Base-by-base conservation (phyloP, 2,113 vertebrate species). In the Lepidothrix coronata region DNA sequence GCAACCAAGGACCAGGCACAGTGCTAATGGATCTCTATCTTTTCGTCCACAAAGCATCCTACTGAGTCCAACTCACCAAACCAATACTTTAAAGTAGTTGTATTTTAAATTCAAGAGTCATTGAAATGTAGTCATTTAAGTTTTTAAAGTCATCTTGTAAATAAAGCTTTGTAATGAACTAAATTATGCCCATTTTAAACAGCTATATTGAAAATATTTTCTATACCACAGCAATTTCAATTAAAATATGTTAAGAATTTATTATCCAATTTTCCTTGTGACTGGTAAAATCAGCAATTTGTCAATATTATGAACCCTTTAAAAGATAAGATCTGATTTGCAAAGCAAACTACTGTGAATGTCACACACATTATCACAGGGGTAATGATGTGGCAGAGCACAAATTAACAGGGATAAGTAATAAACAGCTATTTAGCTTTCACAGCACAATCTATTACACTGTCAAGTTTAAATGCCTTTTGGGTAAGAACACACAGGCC, bases 361-460 rank as follows among this genome's bases (percentile, higher is more conserved):
- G 46, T 55, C 71, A 65, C 2, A 18, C 92, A 63, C 86, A 31
- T 94, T 95, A 59, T 66, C 83, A 77, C 83, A 39, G 0, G 76
- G 41, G 72, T 89, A 93, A 95, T 25, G 92, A 95, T 63, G 92
- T 91, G 91, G 79, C 83, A 91, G 48, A 74, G 83, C 8, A 9
- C 85, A 92, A 92, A 88, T 95, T 88, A 95, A 55, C 55, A 77
- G 72, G 85, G 55, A 67, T 84, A 92, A 95, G 91, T 74, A 92
- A 93, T 95, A 95, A 97, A 95, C 88, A 94, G 86, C 88, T 80
- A 54, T 91, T 96, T 66, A 91, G 77, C 88, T 71, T 77, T 92
- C 83, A 73, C 59, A 86, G 86, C 88, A 71, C 94, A 80, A 80
- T 51, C 78, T 83, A 23, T 95, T 89, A 91, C 85, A 88, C 39